phyloP scores from a whole-genome alignment of 2,888 invertebrate genomes.

The Brenthis ino region DNA sequence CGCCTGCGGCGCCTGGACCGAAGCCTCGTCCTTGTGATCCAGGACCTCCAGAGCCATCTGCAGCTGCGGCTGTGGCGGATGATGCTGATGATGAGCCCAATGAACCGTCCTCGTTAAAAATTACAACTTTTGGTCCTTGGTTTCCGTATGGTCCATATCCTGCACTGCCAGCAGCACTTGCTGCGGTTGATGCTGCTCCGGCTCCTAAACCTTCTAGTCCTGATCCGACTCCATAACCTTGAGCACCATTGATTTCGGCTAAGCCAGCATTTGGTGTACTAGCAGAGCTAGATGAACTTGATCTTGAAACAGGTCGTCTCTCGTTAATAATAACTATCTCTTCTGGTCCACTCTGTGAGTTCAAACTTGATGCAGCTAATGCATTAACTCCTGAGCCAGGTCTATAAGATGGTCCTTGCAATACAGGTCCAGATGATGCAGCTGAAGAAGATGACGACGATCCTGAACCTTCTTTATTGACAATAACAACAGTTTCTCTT shows the following conservation, averaged over 20 bases:
- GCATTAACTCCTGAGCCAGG: too few relatives aligned
- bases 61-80: not conserved
- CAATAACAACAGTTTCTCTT: conserved; percentile 25
- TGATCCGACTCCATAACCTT: conserved; percentile 1
- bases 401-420: too few relatives aligned
- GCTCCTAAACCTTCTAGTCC: not conserved
- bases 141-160: conserved; percentile 3
- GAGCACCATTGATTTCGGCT: conserved; percentile 6
- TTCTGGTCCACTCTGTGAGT: not conserved
- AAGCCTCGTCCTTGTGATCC: not conserved
- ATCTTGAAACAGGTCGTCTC: conserved; percentile 12
- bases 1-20: not conserved
- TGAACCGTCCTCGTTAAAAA: conserved; percentile 27
- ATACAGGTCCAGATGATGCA: not conserved
- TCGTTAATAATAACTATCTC: conserved; percentile 7
- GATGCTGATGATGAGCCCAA: not conserved
- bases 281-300: conserved; percentile 20
- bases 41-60: not conserved
- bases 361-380: too few relatives aligned
- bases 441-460: not conserved
- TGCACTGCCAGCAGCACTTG: conserved; percentile 6
- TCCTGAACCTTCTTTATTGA: conserved; percentile 24
- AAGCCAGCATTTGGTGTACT: conserved; percentile 19
- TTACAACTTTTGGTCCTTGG: conserved; percentile 22
- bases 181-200: not conserved